These are phyloP conservation scores for Leucopternis melanops DNA, from an alignment of 2,113 vertebrate species.

Conservation along the genomic window DNA sequence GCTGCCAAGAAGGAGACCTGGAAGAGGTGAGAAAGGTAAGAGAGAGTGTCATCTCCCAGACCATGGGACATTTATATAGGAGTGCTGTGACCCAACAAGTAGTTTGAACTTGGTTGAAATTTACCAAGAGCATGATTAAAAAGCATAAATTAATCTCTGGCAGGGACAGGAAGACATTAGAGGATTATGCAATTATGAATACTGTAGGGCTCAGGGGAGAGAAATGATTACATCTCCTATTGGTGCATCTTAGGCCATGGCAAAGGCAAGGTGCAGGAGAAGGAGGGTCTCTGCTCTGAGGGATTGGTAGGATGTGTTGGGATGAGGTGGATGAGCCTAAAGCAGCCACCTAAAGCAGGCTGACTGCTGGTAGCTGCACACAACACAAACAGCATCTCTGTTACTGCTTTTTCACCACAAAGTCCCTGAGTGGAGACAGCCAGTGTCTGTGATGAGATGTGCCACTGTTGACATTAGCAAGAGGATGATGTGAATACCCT, in stretches of 20 bases:
- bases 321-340: background rate
- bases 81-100: background rate
- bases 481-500: background rate
- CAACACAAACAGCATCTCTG: background rate
- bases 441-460: background rate
- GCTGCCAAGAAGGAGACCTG: background rate
- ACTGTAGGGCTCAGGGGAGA: background rate
- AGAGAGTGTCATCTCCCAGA: background rate
- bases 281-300: background rate
- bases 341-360: background rate
- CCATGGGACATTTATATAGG: background rate
- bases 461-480: background rate
- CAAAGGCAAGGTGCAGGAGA: background rate
- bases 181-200: background rate
- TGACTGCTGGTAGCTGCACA: background rate
- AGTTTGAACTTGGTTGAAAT: background rate
- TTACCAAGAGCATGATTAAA: background rate
- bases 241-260: background rate
- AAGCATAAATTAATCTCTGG: background rate
- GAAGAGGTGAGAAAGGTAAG: background rate
- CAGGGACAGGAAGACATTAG: background rate
- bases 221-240: background rate
- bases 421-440: background rate
- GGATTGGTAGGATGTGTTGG: background rate
- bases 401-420: background rate